Evolutionary conservation across 2,888 invertebrate species (phyloP).

Genomic region (Nomada ruficornis): DNA sequence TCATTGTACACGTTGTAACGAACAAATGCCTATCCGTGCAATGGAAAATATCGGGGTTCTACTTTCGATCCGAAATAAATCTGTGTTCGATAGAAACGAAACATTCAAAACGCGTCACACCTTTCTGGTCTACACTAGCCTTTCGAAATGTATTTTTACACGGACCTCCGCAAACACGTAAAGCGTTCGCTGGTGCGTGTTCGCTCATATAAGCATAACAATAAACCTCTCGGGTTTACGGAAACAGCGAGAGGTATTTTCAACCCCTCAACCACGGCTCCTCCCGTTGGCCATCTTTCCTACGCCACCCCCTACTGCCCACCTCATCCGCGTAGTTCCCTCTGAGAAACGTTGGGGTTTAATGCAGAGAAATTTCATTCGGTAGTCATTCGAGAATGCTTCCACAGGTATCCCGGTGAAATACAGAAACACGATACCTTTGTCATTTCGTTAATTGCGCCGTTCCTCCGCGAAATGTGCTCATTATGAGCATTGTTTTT

Average conservation of each 20-base stretch:
- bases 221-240: slow-evolving; percentile 63
- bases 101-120: slow-evolving; percentile 13
- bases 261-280: slow-evolving; percentile 35
- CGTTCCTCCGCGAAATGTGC: slow-evolving; percentile 8
- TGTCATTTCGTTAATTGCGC: slow-evolving; percentile 37
- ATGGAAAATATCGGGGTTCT: slow-evolving; percentile 25
- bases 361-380: slow-evolving; percentile 49
- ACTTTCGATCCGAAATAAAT: slow-evolving; percentile 25
- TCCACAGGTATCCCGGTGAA: background rate
- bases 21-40: slow-evolving; percentile 2
- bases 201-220: slow-evolving; percentile 69
- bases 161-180: slow-evolving; percentile 21
- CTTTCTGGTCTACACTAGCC: slow-evolving; percentile 1
- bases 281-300: background rate
- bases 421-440: slow-evolving; percentile 25
- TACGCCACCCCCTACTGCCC: background rate
- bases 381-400: slow-evolving; percentile 4
- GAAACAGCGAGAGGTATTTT: slow-evolving; percentile 63
- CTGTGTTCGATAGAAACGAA: slow-evolving; percentile 1
- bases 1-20: background rate
- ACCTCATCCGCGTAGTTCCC: background rate
- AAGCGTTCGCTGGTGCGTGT: slow-evolving; percentile 38
- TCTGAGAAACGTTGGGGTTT: slow-evolving; percentile 34
- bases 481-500: slow-evolving; percentile 31
- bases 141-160: slow-evolving; percentile 32